Evolutionary conservation across 2,888 invertebrate species (phyloP), one percentile per base, ranked within the genome.

Genomic region (Caenorhabditis virilis): DNA sequence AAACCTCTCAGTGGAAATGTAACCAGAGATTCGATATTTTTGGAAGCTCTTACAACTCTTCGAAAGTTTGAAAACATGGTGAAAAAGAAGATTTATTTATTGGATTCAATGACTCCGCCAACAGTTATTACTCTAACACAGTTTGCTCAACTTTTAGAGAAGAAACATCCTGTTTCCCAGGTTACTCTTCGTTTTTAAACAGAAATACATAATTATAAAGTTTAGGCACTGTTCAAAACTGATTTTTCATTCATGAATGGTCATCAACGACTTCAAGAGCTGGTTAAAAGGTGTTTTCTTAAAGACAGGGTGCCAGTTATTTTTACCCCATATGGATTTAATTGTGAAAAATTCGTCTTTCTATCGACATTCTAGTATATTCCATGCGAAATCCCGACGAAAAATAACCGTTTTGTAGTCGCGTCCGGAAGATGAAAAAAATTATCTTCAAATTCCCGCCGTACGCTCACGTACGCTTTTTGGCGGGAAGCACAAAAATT

Each of bases 51-150:
- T 7, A 22, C 23, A 23, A 52, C 56, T n/a, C 26, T 62, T 15
- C 20, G 47, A 16, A 41, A 65, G 15, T 69, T 65, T 35, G 64
- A 69, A 33, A 38, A 42, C 11, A 45, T 56, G 42, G 60, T 61
- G 30, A 64, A 56, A 18, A 54, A 50, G 42, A 61, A 61, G 27
- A 55, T 69, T n/a, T 69, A 39, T 16, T 54, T 69, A 7, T 30
- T 69, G 18, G 51, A 53, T 15, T 41, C 60, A 2, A 45, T 53
- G 18, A 61, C 69, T 2, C 52, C 57, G 23, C 57, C 63, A 9
- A 48, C 22, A 13, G 47, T 46, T 22, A 38, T 53, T 4, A 30
- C 26, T 9, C 46, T 63, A 2, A 49, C 63, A 2, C 53, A 53
- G 36, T 63, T 57, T 39, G 53, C 53, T 0, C 16, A 52, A 26